A percentile compares a stretch with the other conserved stretches of the same genome.
These are phyloP conservation scores for Hippocampus guttulatus DNA, from an alignment of 2,113 vertebrate genomes.

Conservation along the genomic window DNA sequence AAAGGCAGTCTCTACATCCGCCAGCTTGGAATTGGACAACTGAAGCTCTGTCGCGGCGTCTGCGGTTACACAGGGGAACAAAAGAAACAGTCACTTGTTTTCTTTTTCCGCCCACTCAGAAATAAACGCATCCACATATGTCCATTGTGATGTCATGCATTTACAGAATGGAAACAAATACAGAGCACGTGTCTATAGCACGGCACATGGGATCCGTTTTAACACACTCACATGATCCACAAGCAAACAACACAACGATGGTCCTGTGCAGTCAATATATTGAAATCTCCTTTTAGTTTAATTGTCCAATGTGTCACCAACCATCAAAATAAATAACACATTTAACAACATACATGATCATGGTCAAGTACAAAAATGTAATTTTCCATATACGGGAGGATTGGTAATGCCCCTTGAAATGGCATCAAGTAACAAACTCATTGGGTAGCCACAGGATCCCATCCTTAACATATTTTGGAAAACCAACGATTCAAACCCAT, in stretches of 20 bases:
- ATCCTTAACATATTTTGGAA: too few relatives aligned
- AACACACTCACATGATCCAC: slow-evolving; percentile 38
- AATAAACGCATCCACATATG: not conserved
- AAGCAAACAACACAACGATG: slow-evolving; percentile 6
- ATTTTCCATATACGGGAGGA: too few relatives aligned
- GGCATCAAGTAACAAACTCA: too few relatives aligned
- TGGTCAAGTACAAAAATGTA: too few relatives aligned
- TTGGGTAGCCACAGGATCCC: too few relatives aligned
- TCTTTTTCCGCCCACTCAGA: not conserved
- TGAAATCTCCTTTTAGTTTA: not conserved
- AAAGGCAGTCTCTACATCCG: slow-evolving; percentile 79
- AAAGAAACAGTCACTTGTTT: not conserved
- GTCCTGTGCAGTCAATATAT: not conserved
- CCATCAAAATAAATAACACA: too few relatives aligned
- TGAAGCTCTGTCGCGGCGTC: slow-evolving; percentile 80
- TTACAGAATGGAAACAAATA: not conserved
- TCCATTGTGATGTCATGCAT: not conserved
- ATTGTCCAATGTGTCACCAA: not conserved
- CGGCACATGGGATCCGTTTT: not conserved
- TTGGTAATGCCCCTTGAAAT: too few relatives aligned
- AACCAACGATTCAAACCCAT: too few relatives aligned
- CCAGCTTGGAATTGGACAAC: slow-evolving; percentile 77
- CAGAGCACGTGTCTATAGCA: not conserved
- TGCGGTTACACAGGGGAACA: slow-evolving; percentile 48
- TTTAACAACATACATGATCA: too few relatives aligned